These are phyloP conservation scores for Tromatobia lineatoria DNA, from an alignment of 2,888 invertebrate species.

Conservation along the genomic window DNA sequence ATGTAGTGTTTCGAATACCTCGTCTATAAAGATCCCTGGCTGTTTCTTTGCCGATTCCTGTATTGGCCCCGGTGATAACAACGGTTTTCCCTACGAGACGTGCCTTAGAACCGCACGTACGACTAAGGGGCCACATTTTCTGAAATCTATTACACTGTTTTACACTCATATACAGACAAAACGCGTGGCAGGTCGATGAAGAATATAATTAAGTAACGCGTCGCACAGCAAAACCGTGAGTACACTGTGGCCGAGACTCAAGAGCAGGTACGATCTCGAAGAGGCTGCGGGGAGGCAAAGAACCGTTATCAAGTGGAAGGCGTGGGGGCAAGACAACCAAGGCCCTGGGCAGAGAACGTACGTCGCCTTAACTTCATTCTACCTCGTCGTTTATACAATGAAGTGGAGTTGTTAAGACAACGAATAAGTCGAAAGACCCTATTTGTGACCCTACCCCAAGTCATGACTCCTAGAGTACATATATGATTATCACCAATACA, in stretches of 20 bases:
- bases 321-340: not conserved
- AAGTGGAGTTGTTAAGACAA: not conserved
- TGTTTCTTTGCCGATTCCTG: slow-evolving; percentile 82
- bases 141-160: not conserved
- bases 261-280: not conserved
- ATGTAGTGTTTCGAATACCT: slow-evolving; percentile 77
- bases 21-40: slow-evolving; percentile 80
- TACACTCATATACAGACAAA: not conserved
- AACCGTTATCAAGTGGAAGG: slow-evolving; percentile 13
- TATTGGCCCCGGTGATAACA: slow-evolving; percentile 84
- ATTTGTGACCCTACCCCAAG: not conserved
- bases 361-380: not conserved
- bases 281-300: not conserved
- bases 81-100: slow-evolving; percentile 80
- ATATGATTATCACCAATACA: no score
- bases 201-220: slow-evolving; percentile 11
- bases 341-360: not conserved
- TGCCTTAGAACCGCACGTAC: slow-evolving; percentile 85
- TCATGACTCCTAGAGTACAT: no score
- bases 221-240: not conserved
- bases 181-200: not conserved
- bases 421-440: not conserved
- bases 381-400: no score
- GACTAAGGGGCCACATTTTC: slow-evolving; percentile 78
- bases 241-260: not conserved